phyloP scores from a whole-genome alignment of 1,140 invertebrate species.

The Babylonia areolata region DNA sequence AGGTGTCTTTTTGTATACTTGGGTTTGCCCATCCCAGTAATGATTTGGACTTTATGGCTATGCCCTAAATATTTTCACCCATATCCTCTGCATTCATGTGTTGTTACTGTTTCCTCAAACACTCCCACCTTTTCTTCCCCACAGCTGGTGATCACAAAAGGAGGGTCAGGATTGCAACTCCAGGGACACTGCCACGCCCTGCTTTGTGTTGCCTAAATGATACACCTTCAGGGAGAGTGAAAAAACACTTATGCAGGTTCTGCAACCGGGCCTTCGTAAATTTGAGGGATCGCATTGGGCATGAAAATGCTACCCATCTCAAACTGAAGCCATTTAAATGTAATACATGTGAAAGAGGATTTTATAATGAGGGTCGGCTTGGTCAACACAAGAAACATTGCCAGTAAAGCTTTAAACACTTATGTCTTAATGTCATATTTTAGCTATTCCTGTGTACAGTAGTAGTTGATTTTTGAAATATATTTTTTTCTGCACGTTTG shows the following conservation, averaged over 20 bases:
- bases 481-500: no score
- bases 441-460: no score
- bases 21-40: no score
- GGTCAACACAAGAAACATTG: not conserved
- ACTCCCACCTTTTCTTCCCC: not conserved
- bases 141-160: not conserved
- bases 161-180: not conserved
- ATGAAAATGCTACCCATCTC: constrained; percentile 19
- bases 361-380: not conserved
- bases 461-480: no score
- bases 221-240: not conserved
- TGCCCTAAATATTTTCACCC: no score
- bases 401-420: not conserved
- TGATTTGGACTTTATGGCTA: no score
- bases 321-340: constrained; percentile 9
- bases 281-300: not conserved
- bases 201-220: not conserved
- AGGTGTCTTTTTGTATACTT: no score
- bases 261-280: constrained; percentile 34
- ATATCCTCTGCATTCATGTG: no score
- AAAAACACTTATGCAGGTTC: constrained; percentile 33
- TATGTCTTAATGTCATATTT: no score
- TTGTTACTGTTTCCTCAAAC: not conserved
- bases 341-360: not conserved
- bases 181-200: not conserved